Evolutionary conservation across 2,113 vertebrate genomes (phyloP), one percentile per base, ranked within the genome.

Genomic region (Macaca mulatta): DNA sequence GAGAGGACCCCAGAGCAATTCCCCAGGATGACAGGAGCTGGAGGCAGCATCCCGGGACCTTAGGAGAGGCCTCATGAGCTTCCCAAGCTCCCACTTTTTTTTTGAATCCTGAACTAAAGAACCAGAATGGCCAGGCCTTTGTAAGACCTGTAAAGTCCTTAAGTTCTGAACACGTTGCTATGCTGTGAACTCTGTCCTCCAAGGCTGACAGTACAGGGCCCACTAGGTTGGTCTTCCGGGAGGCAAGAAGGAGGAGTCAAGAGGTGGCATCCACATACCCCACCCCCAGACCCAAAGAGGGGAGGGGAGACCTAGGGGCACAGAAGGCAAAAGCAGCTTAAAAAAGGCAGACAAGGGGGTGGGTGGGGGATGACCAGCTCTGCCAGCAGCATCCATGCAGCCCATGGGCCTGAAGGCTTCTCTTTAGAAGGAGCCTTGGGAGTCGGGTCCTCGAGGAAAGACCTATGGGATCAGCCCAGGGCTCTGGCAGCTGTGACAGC

Each of bases 211-310:
- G 75, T 11, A 48, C 79, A 78, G 52, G 61, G 32, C 9, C 43
- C n/a, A 6, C 70, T 17, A 38, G 10, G 4, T 0, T 27, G 35
- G 57, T 59, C 78, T 48, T 64, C 83, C 27, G 0, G 22, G 32
- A 1, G 32, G 35, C 25, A 43, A 80, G 38, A 12, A 45, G 14
- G 6, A 27, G 9, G 9, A 22, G 14, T 45, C 55, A 74, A 81
- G 8, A 38, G 6, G 23, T 6, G 17, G 69, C 2, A 32, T 1
- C 72, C 32, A 32, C 14, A 4, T 35, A 10, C 2, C 11, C 16
- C 0, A 10, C 35, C 74, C 40, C 61, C 30, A 57, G 88, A 87
- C 50, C 70, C 75, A 20, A 48, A 55, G 13, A 35, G 18, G 48
- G 35, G 10, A 17, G 18, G 22, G 18, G 5, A 27, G 38, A 61